Conservation (phyloP, 2,797 vertebrate genomes). For the Euthynnus affinis region DNA sequence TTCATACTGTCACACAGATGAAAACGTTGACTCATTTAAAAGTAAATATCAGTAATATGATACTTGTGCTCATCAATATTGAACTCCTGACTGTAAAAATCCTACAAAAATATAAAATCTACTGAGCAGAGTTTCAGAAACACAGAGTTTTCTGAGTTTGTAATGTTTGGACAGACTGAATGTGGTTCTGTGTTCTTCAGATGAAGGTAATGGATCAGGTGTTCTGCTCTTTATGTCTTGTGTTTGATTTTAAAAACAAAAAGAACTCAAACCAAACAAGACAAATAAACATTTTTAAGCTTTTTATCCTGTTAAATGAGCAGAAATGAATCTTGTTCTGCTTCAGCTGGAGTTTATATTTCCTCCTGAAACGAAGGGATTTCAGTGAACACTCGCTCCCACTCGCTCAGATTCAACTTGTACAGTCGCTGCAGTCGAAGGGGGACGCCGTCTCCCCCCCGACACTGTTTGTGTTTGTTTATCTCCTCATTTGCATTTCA, state of each 20-base stretch:
- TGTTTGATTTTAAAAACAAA: not conserved
- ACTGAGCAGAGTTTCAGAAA: no score
- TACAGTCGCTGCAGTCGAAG: not conserved
- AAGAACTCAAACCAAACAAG: not conserved
- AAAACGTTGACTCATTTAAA: no score
- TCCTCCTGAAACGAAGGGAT: constrained; percentile 22
- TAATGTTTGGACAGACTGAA: no score
- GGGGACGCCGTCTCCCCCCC: constrained; percentile 2
- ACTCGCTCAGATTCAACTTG: constrained; percentile 23
- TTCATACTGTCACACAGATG: no score
- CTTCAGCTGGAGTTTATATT: not conserved
- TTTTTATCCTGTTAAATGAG: constrained; percentile 6
- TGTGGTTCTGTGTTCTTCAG: no score
- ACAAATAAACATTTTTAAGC: not conserved
- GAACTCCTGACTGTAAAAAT: no score
- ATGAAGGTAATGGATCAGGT: no score
- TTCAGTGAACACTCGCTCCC: constrained; percentile 7
- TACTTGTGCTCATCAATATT: no score
- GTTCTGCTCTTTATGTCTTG: not conserved
- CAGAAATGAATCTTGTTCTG: constrained; percentile 16
- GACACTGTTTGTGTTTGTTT: constrained; percentile 72
- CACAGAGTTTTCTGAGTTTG: no score
- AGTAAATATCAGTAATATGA: no score
- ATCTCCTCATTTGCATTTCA: constrained; percentile 78
- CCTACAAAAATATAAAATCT: no score